A percentile compares a stretch with the other conserved stretches of the same genome.
Conservation (phyloP, 2,888 invertebrate species). For the Lordiphosa fenestrarum region DNA sequence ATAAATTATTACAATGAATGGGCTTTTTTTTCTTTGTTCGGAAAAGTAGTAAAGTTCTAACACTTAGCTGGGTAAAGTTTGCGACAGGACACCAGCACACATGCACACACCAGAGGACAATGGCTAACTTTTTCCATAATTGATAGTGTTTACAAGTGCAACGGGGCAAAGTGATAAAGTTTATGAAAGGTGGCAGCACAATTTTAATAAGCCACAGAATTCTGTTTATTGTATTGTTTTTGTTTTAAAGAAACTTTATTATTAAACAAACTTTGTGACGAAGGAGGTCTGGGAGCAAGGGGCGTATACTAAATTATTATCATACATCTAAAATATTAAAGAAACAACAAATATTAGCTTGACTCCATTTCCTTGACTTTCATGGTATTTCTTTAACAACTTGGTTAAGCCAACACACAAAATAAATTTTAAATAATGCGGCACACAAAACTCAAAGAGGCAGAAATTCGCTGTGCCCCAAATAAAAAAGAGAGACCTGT, state of each 20-base stretch:
- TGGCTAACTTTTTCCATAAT: conserved; percentile 32
- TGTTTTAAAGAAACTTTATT: too few species aligned
- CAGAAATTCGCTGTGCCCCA: neutral
- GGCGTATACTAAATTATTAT: too few species aligned
- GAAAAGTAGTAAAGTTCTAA: conserved; percentile 26
- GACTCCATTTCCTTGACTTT: conserved; percentile 1
- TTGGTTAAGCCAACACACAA: conserved; percentile 6
- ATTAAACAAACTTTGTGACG: too few species aligned
- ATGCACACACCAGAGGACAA: neutral
- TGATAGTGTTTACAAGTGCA: conserved; percentile 24
- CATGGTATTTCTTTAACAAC: conserved; percentile 1
- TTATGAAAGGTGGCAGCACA: conserved; percentile 1
- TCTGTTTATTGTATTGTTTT: too few species aligned
- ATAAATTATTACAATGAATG: conserved; percentile 9
- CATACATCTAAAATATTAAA: conserved; percentile 1
- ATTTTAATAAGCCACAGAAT: neutral
- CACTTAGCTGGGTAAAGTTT: conserved; percentile 3
- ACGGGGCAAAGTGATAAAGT: conserved; percentile 2
- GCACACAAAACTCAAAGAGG: conserved; percentile 3
- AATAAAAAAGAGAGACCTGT: conserved; percentile 12
- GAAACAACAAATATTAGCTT: neutral
- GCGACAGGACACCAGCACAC: neutral
- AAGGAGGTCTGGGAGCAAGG: too few species aligned
- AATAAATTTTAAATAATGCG: conserved; percentile 10
- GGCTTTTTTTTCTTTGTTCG: conserved; percentile 8